Evolutionary conservation across 2,797 vertebrate species (phyloP).

Genomic region (Esox lucius): DNA sequence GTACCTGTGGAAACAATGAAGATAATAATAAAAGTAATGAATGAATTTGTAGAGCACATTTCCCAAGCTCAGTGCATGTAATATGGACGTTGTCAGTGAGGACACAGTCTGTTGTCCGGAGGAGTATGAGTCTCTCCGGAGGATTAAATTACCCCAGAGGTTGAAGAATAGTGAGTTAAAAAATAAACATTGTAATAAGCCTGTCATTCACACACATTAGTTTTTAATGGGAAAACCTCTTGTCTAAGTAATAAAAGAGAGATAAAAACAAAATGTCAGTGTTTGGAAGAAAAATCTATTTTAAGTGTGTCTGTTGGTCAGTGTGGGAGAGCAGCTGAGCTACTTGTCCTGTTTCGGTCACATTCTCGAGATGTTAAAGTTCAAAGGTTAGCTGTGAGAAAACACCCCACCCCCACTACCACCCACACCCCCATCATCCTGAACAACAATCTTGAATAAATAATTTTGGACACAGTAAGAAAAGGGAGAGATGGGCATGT

Average conservation of each 20-base stretch:
- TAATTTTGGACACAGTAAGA: slow-evolving; percentile 6
- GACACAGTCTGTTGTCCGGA: not conserved
- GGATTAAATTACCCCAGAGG: not conserved
- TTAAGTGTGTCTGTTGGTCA: slow-evolving; percentile 52
- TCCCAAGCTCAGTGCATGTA: no score
- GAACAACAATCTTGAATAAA: slow-evolving; percentile 20
- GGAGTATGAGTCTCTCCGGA: not conserved
- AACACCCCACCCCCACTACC: slow-evolving; percentile 51
- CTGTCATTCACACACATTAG: slow-evolving; percentile 14
- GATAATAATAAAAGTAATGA: not conserved
- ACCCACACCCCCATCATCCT: slow-evolving; percentile 30
- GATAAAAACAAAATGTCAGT: slow-evolving; percentile 41
- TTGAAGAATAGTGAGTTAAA: not conserved
- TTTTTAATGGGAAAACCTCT: slow-evolving; percentile 24
- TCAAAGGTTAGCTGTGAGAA: slow-evolving; percentile 68
- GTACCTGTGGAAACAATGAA: slow-evolving; percentile 78
- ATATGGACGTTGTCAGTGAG: slow-evolving; percentile 2
- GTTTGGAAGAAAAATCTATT: slow-evolving; percentile 68
- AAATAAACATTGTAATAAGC: not conserved
- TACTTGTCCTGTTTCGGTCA: slow-evolving; percentile 61
- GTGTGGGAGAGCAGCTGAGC: slow-evolving; percentile 82
- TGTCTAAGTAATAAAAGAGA: slow-evolving; percentile 39
- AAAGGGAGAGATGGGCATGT: slow-evolving; percentile 32
- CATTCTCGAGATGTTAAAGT: slow-evolving; percentile 77
- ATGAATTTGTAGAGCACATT: no score